These are phyloP conservation scores for Sebastes iracundus DNA, from an alignment of 2,797 vertebrate species.

Conservation along the genomic window DNA sequence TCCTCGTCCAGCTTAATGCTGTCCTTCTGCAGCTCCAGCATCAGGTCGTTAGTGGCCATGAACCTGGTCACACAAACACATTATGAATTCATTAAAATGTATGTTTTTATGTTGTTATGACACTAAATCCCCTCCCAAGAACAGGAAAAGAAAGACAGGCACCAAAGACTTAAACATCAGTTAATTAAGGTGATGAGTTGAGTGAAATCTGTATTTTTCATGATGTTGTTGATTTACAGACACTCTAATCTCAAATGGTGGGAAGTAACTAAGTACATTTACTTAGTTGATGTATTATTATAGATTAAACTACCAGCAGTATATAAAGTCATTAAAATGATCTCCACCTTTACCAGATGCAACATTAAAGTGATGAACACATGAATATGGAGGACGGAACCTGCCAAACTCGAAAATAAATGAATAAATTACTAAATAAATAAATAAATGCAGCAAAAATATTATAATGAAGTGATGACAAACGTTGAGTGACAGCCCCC, in stretches of 20 bases:
- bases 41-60: conserved; percentile 97
- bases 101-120: background rate
- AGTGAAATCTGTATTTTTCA: background rate
- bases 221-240: background rate
- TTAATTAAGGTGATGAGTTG: background rate
- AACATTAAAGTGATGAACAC: no score
- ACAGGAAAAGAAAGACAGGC: background rate
- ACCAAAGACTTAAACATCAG: background rate
- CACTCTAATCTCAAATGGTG: no score
- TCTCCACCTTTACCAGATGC: no score
- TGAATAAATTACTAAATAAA: no score
- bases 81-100: background rate
- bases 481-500: no score
- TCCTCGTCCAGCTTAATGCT: conserved; percentile 96
- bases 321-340: background rate
- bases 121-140: background rate
- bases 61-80: conserved; percentile 81
- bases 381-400: no score
- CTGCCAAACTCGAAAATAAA: no score
- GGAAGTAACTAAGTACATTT: background rate
- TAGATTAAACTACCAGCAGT: no score
- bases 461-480: no score
- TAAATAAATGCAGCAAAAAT: no score
- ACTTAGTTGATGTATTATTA: background rate
- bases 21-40: conserved; percentile 96